phyloP scores from a whole-genome alignment of 2,888 invertebrate genomes.

The Dione vanillae region DNA sequence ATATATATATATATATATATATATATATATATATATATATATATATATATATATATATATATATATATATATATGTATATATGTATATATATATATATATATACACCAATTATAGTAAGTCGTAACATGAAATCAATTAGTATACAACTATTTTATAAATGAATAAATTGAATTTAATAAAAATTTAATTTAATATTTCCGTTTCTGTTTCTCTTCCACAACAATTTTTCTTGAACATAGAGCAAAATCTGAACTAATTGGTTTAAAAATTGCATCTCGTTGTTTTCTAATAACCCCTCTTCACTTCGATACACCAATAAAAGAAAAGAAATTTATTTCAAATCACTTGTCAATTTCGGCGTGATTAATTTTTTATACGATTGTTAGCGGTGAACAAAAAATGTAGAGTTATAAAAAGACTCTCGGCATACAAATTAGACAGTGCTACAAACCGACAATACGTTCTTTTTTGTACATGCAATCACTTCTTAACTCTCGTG shows the following conservation, averaged over 20 bases:
- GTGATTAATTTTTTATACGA: slow-evolving; percentile 41
- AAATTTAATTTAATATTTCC: not conserved
- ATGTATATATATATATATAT: too few species aligned
- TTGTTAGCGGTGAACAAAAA: slow-evolving; percentile 21
- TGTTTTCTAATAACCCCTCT: not conserved
- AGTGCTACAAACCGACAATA: slow-evolving; percentile 21
- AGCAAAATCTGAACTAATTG: slow-evolving; percentile 5
- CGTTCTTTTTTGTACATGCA: slow-evolving; percentile 36
- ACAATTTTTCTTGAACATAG: not conserved
- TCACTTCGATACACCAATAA: slow-evolving; percentile 3
- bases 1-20: too few species aligned
- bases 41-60: too few species aligned
- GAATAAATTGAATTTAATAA: slow-evolving; percentile 4
- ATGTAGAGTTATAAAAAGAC: slow-evolving; percentile 31
- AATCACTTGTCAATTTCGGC: slow-evolving; percentile 42
- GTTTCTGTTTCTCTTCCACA: not conserved
- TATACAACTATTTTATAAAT: slow-evolving; percentile 15
- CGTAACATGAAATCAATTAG: slow-evolving; percentile 9
- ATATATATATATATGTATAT: too few species aligned
- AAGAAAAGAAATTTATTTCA: slow-evolving; percentile 15
- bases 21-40: too few species aligned
- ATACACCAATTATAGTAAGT: slow-evolving; percentile 21
- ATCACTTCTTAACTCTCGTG: slow-evolving; percentile 33
- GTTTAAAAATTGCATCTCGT: slow-evolving; percentile 1
- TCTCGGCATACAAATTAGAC: slow-evolving; percentile 46